Evolutionary conservation across 2,113 vertebrate species (phyloP).

Genomic region (Urocolius indicus): DNA sequence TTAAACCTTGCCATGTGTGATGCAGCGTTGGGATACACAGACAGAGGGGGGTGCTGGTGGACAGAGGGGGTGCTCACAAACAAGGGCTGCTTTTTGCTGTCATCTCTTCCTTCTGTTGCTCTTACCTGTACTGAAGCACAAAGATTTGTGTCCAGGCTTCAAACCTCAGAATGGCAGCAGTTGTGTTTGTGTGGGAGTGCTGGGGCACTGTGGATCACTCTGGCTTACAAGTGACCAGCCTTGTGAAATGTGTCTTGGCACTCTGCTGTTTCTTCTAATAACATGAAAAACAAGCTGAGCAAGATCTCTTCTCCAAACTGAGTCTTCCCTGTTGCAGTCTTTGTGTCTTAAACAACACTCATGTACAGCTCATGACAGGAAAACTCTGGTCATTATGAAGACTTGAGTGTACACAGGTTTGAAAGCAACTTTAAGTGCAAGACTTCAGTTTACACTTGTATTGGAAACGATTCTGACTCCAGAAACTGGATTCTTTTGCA

Average conservation of each 20-base stretch:
- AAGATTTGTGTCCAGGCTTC: accelerated
- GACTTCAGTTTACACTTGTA: accelerated
- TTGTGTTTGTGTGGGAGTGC: neutral
- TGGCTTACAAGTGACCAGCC: neutral
- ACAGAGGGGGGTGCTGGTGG: no score
- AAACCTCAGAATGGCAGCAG: accelerated
- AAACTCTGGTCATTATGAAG: accelerated
- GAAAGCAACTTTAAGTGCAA: accelerated
- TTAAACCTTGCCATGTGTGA: neutral
- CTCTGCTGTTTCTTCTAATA: neutral
- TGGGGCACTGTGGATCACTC: accelerated
- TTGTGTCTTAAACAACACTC: accelerated
- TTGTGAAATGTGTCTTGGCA: neutral
- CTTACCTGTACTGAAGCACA: neutral
- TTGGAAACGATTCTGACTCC: accelerated
- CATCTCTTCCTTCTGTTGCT: neutral
- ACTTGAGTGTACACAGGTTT: no score
- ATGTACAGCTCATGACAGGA: neutral
- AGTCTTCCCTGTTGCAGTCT: neutral
- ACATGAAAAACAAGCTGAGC: accelerated
- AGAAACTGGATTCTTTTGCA: neutral
- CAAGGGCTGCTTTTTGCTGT: neutral
- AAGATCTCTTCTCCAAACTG: accelerated
- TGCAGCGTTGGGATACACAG: neutral
- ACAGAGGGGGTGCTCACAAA: no score